These are phyloP conservation scores for Malacoraja senta DNA, from an alignment of 2,797 vertebrate genomes.

Conservation along the genomic window DNA sequence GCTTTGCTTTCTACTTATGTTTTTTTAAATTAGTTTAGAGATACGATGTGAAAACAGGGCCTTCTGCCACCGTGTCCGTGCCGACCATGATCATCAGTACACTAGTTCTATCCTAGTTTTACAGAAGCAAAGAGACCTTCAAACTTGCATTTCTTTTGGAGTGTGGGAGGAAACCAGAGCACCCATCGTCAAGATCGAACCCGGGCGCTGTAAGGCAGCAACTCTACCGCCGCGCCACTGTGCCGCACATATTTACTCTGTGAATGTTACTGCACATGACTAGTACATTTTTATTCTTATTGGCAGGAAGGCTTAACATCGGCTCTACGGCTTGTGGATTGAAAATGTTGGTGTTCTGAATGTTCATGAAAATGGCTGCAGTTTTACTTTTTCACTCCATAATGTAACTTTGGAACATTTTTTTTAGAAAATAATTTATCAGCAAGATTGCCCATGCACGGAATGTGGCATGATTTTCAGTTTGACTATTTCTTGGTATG, in stretches of 20 bases:
- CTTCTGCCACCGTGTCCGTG: too few species aligned
- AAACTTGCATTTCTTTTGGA: too few species aligned
- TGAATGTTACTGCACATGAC: not conserved
- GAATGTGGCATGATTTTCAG: not conserved
- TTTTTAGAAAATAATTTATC: not conserved
- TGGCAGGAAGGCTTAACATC: not conserved
- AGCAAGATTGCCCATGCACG: not conserved
- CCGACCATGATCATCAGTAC: too few species aligned
- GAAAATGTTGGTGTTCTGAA: not conserved
- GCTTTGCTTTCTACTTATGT: not conserved
- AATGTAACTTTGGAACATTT: too few species aligned
- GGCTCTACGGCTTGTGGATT: not conserved
- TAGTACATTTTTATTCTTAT: not conserved
- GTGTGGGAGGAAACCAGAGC: too few species aligned
- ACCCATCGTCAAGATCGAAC: too few species aligned
- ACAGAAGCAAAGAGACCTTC: too few species aligned
- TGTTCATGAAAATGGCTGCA: not conserved
- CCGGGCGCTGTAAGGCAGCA: too few species aligned
- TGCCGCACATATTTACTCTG: not conserved
- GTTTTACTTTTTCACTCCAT: not conserved
- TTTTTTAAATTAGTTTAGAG: not conserved
- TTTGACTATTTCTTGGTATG: not conserved
- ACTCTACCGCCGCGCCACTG: not conserved
- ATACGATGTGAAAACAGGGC: too few species aligned
- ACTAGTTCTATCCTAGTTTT: too few species aligned